Percentiles rank a stretch among this genome's conserved stretches.
Evolutionary conservation across 2,888 invertebrate genomes (phyloP).

Genomic region (Kuschelorhynchus macadamiae): DNA sequence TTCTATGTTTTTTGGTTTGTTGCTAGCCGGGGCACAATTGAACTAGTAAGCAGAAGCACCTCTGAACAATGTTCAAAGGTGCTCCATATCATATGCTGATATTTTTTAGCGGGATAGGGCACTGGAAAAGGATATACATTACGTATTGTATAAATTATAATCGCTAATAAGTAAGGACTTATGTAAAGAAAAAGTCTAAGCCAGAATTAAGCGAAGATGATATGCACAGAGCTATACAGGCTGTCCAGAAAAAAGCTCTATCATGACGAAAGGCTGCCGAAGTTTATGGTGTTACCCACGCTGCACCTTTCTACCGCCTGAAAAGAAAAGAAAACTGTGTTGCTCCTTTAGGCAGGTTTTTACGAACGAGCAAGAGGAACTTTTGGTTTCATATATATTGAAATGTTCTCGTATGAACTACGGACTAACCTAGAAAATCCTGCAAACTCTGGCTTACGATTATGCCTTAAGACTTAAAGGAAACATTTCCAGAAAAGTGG

Average conservation of each 20-base stretch:
- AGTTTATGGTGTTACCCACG: conserved; percentile 19
- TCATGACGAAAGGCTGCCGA: conserved; percentile 15
- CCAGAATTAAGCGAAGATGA: conserved; percentile 27
- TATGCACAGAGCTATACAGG: conserved; percentile 20
- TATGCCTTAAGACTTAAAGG: conserved; percentile 2
- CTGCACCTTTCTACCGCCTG: conserved; percentile 21
- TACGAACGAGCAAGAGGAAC: conserved; percentile 3
- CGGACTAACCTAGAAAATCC: conserved; percentile 21
- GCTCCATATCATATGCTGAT: no score
- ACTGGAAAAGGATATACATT: no score
- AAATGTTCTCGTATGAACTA: conserved; percentile 29
- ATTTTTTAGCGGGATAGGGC: no score
- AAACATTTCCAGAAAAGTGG: conserved; percentile 1
- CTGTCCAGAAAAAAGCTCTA: conserved; percentile 17
- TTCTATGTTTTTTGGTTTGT: no score
- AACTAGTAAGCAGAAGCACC: no score
- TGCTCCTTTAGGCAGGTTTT: conserved; percentile 1
- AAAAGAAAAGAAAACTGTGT: background rate
- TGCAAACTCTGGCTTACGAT: background rate
- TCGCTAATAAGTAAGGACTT: no score
- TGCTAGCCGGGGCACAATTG: no score
- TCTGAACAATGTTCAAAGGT: no score
- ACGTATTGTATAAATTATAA: no score
- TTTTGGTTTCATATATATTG: conserved; percentile 15
- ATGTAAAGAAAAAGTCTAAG: conserved; percentile 3